phyloP scores from a whole-genome alignment of 2,888 invertebrate species.

The Eustalomyia histrio region DNA sequence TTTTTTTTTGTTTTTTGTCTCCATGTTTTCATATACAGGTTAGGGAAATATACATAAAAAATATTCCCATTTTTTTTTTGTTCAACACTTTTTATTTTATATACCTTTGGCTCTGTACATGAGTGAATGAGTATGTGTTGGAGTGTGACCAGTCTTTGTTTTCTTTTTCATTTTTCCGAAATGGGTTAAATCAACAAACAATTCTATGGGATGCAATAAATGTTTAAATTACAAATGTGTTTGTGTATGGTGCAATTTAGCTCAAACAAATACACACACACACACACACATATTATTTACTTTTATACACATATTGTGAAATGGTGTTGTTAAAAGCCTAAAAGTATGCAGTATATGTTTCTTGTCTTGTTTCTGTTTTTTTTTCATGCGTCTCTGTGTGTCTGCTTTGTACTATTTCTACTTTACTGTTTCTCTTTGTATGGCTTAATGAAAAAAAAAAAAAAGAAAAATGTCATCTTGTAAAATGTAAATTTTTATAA shows the following conservation, averaged over 20 bases:
- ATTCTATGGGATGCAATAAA: slow-evolving; percentile 63
- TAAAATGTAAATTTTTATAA: slow-evolving; percentile 29
- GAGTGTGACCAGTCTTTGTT: slow-evolving; percentile 49
- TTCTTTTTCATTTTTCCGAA: slow-evolving; percentile 16
- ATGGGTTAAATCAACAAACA: slow-evolving; percentile 64
- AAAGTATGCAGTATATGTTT: slow-evolving; percentile 38
- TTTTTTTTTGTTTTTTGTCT: too few species aligned
- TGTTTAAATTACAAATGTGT: slow-evolving; percentile 57
- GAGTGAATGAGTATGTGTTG: slow-evolving; percentile 15
- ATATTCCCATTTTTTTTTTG: slow-evolving; percentile 1
- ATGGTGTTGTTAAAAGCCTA: slow-evolving; percentile 41
- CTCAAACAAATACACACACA: neutral
- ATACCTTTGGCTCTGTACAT: neutral
- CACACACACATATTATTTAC: neutral
- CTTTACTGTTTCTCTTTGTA: neutral
- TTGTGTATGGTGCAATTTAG: slow-evolving; percentile 26
- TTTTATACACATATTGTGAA: slow-evolving; percentile 12
- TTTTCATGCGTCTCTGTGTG: slow-evolving; percentile 14
- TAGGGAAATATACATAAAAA: slow-evolving; percentile 10
- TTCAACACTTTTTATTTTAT: slow-evolving; percentile 26
- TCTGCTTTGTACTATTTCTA: slow-evolving; percentile 1
- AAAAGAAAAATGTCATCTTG: slow-evolving; percentile 29
- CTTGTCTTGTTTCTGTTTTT: slow-evolving; percentile 9
- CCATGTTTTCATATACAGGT: neutral
- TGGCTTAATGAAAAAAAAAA: slow-evolving; percentile 39